phyloP scores from a whole-genome alignment of 2,797 vertebrate species.

The Phoebastria nigripes region DNA sequence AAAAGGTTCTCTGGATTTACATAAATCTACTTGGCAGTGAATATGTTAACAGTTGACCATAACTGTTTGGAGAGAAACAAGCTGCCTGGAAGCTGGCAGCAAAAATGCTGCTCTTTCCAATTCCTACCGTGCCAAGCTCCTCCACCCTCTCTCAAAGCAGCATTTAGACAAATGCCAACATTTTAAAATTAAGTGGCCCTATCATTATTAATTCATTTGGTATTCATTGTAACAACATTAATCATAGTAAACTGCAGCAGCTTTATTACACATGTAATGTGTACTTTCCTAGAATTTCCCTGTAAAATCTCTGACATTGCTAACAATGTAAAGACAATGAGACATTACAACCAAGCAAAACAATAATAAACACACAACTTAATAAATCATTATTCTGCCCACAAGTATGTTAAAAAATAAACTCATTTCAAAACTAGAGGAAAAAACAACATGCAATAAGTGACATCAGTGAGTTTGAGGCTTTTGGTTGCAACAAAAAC shows the following conservation, averaged over 20 bases:
- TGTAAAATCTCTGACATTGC: slow-evolving; percentile 29
- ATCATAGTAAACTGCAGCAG: slow-evolving; percentile 42
- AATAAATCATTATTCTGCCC: slow-evolving; percentile 65
- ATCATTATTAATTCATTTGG: slow-evolving; percentile 62
- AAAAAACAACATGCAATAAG: slow-evolving; percentile 32
- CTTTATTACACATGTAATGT: slow-evolving; percentile 49
- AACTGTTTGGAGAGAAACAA: slow-evolving; percentile 38
- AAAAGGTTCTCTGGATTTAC: slow-evolving; percentile 7
- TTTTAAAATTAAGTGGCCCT: slow-evolving; percentile 60
- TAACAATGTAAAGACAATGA: slow-evolving; percentile 52
- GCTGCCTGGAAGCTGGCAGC: slow-evolving; percentile 36
- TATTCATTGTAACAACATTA: slow-evolving; percentile 52
- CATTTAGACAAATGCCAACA: slow-evolving; percentile 46
- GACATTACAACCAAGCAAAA: slow-evolving; percentile 16
- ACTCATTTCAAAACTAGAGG: slow-evolving; percentile 19
- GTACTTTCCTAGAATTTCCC: slow-evolving; percentile 36
- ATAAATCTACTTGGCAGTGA: not conserved
- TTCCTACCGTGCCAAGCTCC: slow-evolving; percentile 14
- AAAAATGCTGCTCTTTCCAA: not conserved
- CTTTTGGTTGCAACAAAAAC: slow-evolving; percentile 62
- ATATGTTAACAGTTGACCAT: slow-evolving; percentile 11
- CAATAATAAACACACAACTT: slow-evolving; percentile 46
- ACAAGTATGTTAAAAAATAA: slow-evolving; percentile 56
- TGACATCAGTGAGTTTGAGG: slow-evolving; percentile 58
- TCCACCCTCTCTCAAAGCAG: slow-evolving; percentile 38